Percentiles rank a stretch among this genome's conserved stretches.
Conservation (phyloP, 2,797 vertebrate species). For the Galagoides demidoff region DNA sequence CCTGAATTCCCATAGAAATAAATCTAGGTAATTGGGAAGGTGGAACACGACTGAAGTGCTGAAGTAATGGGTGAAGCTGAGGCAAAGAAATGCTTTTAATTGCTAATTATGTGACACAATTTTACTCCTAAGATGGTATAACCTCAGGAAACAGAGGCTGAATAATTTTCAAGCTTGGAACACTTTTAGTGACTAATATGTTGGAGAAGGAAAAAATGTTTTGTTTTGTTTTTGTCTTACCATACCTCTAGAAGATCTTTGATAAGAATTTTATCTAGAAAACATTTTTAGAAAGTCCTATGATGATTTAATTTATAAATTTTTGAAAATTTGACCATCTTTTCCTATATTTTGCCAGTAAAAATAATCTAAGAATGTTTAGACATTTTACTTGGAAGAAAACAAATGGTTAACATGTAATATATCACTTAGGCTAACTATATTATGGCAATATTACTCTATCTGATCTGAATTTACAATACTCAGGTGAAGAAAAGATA, state of each 20-base stretch:
- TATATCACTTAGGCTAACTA: neutral
- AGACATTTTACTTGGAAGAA: conserved; percentile 26
- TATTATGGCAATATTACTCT: neutral
- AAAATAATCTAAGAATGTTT: neutral
- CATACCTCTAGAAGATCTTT: neutral
- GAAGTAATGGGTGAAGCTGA: neutral
- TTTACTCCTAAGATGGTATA: neutral
- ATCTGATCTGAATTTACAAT: neutral
- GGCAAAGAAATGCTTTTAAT: conserved; percentile 58
- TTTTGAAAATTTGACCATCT: conserved; percentile 39
- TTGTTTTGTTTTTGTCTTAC: neutral
- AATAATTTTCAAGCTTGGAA: conserved; percentile 46
- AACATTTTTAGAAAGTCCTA: neutral
- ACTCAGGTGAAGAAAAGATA: neutral
- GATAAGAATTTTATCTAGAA: neutral
- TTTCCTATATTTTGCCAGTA: neutral
- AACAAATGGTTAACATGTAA: neutral
- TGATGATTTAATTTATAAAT: neutral
- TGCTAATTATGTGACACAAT: neutral
- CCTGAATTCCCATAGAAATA: conserved; percentile 30
- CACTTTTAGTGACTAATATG: neutral
- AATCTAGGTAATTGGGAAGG: conserved; percentile 9
- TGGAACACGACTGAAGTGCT: neutral
- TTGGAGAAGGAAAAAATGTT: neutral
- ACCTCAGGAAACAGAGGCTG: neutral